phyloP scores from a whole-genome alignment of 2,113 vertebrate species.

The Scortum barcoo region DNA sequence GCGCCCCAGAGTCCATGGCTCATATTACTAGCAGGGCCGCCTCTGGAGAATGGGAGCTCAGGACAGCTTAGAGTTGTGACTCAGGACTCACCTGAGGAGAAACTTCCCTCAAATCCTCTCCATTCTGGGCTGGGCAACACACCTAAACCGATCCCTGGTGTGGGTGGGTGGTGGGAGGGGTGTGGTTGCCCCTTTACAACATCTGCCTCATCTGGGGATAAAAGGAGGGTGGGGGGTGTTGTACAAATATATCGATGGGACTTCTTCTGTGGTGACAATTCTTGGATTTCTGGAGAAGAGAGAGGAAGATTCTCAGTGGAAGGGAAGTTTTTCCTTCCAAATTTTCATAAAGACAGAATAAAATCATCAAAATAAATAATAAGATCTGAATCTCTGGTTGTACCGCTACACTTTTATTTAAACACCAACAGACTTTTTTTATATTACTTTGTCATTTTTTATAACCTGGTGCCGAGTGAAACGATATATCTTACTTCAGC shows the following conservation, averaged over 20 bases:
- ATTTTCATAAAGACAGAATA: background rate
- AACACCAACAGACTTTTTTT: background rate
- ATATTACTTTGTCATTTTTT: background rate
- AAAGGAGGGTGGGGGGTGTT: background rate
- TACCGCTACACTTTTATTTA: background rate
- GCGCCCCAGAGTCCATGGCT: constrained; percentile 87
- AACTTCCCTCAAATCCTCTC: constrained; percentile 47
- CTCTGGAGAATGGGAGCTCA: constrained; percentile 55
- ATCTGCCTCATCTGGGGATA: constrained; percentile 39
- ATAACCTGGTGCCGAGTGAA: background rate
- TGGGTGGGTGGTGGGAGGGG: background rate
- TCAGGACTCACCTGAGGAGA: constrained; percentile 58
- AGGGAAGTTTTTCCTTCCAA: background rate
- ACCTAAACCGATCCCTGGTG: constrained; percentile 27
- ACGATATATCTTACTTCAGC: background rate
- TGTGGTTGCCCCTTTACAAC: constrained; percentile 43
- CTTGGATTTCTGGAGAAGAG: constrained; percentile 22
- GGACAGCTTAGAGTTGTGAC: constrained; percentile 21
- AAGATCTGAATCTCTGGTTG: background rate
- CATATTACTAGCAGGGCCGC: constrained; percentile 67
- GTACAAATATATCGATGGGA: background rate
- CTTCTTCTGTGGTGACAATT: constrained; percentile 5
- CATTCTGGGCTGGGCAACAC: constrained; percentile 42
- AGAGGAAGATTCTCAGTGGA: background rate
- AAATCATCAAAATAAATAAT: background rate